phyloP scores from a whole-genome alignment of 2,797 vertebrate species.

The Zalophus californianus region DNA sequence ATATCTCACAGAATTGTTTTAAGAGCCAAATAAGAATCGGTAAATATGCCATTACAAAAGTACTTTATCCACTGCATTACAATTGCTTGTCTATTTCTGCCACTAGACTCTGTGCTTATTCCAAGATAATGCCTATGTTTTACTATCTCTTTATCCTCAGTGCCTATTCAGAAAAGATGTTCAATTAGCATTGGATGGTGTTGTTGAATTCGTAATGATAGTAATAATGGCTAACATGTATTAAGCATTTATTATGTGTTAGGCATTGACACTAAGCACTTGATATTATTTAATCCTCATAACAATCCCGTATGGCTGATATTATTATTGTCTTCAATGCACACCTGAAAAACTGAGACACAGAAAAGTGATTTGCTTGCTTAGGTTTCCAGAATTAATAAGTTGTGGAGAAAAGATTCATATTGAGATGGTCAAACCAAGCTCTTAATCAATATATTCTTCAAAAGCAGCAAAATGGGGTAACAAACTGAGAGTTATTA shows the following conservation, averaged over 20 bases:
- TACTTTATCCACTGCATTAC: background rate
- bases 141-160: background rate
- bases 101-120: background rate
- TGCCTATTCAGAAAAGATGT: background rate
- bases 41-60: background rate
- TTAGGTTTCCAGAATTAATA: constrained; percentile 5
- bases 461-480: background rate
- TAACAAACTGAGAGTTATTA: background rate
- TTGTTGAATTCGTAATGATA: background rate
- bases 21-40: background rate
- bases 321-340: background rate
- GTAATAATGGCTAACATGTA: background rate
- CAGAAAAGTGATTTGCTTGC: background rate
- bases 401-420: background rate
- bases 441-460: background rate
- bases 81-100: background rate
- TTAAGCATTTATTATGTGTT: background rate
- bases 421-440: background rate
- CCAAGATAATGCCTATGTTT: background rate
- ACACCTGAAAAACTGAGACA: background rate
- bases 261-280: background rate
- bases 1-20: background rate
- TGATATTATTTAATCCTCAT: background rate
- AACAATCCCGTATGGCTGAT: background rate
- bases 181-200: background rate